Percentiles rank a stretch among this genome's conserved stretches.
phyloP scores from a whole-genome alignment of 2,888 invertebrate genomes.

The Rhagophthalmus giganteus region DNA sequence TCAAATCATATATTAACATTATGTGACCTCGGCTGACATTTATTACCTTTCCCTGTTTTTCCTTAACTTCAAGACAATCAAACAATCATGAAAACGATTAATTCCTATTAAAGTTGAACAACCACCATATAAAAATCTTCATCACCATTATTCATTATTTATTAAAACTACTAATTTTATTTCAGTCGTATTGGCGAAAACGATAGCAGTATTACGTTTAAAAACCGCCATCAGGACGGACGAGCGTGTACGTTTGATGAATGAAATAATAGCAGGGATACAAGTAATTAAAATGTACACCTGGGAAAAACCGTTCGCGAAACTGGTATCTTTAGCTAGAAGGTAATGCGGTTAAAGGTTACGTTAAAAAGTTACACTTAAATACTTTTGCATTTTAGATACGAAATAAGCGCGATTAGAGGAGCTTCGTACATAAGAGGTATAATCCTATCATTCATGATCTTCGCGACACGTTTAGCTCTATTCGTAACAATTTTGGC shows the following conservation, averaged over 20 bases:
- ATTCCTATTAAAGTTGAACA: too few relatives aligned
- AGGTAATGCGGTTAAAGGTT: constrained; percentile 47
- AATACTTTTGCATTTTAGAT: constrained; percentile 60
- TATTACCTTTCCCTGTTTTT: too few relatives aligned
- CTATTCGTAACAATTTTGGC: constrained; percentile 69
- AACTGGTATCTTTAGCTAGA: constrained; percentile 70
- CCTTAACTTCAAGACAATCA: too few relatives aligned
- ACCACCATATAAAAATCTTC: too few relatives aligned
- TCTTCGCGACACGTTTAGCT: constrained; percentile 70
- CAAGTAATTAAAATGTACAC: constrained; percentile 96
- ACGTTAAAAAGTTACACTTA: constrained; percentile 39
- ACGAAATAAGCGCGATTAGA: constrained; percentile 55
- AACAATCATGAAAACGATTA: too few relatives aligned
- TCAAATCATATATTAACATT: too few relatives aligned
- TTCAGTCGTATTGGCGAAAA: constrained; percentile 63
- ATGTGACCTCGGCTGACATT: too few relatives aligned
- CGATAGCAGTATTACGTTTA: constrained; percentile 72
- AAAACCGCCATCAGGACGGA: constrained; percentile 82
- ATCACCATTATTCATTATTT: too few relatives aligned
- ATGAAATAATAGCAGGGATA: constrained; percentile 85
- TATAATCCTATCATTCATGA: constrained; percentile 62
- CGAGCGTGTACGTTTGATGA: constrained; percentile 84
- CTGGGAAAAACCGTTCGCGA: constrained; percentile 88
- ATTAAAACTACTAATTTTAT: too few relatives aligned
- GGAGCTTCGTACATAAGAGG: constrained; percentile 60